Percentiles rank a stretch among this genome's conserved stretches.
Evolutionary conservation across 2,888 invertebrate genomes (phyloP).

Genomic region (Thysanoteuthis rhombus): DNA sequence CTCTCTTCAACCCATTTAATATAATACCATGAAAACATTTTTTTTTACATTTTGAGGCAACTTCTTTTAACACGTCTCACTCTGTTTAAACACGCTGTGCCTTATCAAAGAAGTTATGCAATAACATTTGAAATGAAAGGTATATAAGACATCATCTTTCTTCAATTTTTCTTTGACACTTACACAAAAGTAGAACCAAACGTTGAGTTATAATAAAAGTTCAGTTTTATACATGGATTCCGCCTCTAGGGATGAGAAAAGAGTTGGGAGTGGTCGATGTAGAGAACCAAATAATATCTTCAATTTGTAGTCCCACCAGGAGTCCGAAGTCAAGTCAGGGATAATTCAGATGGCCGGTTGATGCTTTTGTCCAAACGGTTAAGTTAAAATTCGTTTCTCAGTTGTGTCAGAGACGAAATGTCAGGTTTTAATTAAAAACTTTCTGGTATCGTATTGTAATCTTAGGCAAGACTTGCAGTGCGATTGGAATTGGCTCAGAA

Average conservation of each 20-base stretch:
- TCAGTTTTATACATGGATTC: not conserved
- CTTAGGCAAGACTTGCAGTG: not conserved
- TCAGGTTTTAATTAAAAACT: slow-evolving; percentile 12
- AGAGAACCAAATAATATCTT: not conserved
- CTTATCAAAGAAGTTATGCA: too few species aligned
- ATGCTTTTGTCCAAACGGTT: not conserved
- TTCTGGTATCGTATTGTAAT: not conserved
- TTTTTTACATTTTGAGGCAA: too few species aligned
- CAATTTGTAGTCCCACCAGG: not conserved
- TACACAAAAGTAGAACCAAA: not conserved
- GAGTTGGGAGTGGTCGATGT: not conserved
- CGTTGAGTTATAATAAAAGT: not conserved
- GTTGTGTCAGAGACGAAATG: not conserved
- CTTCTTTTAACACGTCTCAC: too few species aligned
- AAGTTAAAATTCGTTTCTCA: not conserved
- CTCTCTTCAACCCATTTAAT: too few species aligned
- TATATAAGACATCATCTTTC: not conserved
- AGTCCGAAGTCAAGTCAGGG: not conserved
- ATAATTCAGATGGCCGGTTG: not conserved
- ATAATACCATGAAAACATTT: too few species aligned
- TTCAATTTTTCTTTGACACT: not conserved
- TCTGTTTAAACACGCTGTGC: too few species aligned
- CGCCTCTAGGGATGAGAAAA: not conserved
- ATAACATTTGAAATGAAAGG: too few species aligned
- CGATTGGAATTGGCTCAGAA: not conserved